These are phyloP conservation scores for Diachrysia chrysitis DNA, from an alignment of 2,888 invertebrate species.

Conservation along the genomic window DNA sequence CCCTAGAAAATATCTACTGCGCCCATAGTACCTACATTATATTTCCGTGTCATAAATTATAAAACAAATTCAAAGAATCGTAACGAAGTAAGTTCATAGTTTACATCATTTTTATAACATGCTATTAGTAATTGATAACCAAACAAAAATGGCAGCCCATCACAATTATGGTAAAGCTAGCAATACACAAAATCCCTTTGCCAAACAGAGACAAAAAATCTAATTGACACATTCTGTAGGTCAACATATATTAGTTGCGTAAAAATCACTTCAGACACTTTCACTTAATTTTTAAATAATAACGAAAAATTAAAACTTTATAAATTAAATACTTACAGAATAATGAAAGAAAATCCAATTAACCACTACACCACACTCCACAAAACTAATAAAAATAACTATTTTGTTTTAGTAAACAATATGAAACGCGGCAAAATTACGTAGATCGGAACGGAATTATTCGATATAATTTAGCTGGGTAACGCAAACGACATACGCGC, in stretches of 20 bases:
- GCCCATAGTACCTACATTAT: too few species aligned
- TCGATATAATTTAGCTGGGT: conserved; percentile 36
- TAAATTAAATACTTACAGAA: conserved; percentile 27
- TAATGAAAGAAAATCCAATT: conserved; percentile 32
- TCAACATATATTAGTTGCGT: conserved; percentile 8
- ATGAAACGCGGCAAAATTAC: conserved; percentile 25
- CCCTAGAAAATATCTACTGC: too few species aligned
- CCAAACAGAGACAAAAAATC: conserved; percentile 25
- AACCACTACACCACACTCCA: neutral
- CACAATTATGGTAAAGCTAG: neutral
- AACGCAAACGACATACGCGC: conserved; percentile 37
- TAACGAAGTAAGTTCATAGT: neutral
- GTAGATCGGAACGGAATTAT: conserved; percentile 13
- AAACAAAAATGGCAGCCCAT: conserved; percentile 13
- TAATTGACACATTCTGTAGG: conserved; percentile 25
- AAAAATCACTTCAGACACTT: conserved; percentile 17
- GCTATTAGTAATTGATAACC: neutral
- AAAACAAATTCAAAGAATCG: too few species aligned
- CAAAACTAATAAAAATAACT: neutral
- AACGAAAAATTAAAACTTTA: neutral
- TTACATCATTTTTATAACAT: neutral
- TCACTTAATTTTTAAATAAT: conserved; percentile 13
- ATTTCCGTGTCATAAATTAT: too few species aligned
- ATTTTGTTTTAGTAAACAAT: neutral
- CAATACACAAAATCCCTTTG: neutral